These are phyloP conservation scores for Crenichthys baileyi DNA, from an alignment of 2,797 vertebrate genomes.

Conservation along the genomic window DNA sequence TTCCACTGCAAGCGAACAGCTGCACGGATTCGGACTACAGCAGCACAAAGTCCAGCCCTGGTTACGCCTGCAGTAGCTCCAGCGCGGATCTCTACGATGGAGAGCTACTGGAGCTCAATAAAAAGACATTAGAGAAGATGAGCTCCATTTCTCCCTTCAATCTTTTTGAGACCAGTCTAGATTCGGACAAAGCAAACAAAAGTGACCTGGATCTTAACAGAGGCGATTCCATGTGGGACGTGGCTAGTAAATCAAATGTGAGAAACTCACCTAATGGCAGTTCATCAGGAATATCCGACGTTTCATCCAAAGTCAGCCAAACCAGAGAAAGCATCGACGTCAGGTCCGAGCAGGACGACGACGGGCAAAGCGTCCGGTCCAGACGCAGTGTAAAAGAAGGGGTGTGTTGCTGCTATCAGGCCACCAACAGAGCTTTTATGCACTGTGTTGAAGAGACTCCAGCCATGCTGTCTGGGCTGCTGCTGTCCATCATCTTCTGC, in stretches of 20 bases:
- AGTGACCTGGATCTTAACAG: rapidly evolving
- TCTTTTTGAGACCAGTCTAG: not conserved
- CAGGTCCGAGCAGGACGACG: constrained; percentile 20
- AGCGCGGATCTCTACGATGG: constrained; percentile 16
- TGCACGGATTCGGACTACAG: constrained; percentile 39
- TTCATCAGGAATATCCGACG: rapidly evolving
- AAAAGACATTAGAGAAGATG: constrained; percentile 4
- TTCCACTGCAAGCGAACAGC: constrained; percentile 5
- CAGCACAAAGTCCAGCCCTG: constrained; percentile 37
- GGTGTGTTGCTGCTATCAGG: constrained; percentile 63
- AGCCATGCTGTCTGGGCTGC: constrained; percentile 76
- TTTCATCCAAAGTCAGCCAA: not conserved
- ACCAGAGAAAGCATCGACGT: constrained; percentile 20
- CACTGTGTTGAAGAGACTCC: constrained; percentile 82
- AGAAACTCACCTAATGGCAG: not conserved
- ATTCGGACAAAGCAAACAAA: not conserved
- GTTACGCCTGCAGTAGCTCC: not conserved
- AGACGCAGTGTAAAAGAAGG: constrained; percentile 33
- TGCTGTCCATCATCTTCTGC: constrained; percentile 80
- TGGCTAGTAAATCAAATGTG: not conserved
- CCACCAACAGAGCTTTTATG: constrained; percentile 61
- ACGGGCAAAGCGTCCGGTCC: constrained; percentile 35
- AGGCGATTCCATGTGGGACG: not conserved
- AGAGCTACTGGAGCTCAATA: not conserved
- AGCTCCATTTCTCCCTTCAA: not conserved